These are phyloP conservation scores for Elanus axillaris DNA, from an alignment of 2,113 vertebrate species.

Conservation along the genomic window DNA sequence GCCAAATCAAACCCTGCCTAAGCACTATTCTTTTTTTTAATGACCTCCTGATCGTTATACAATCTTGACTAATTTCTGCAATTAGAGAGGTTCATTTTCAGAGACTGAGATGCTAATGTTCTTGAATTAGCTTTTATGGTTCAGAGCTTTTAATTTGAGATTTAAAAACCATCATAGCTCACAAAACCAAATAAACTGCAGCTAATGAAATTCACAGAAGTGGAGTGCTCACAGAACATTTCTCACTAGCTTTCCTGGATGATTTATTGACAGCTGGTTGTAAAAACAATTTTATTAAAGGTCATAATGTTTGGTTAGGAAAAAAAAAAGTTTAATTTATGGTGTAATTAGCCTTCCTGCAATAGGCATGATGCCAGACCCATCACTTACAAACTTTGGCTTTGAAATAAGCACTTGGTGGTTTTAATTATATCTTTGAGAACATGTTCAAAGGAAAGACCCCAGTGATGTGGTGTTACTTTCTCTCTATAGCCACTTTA, in stretches of 20 bases:
- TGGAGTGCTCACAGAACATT: slow-evolving; percentile 70
- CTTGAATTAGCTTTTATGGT: slow-evolving; percentile 76
- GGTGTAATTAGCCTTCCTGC: slow-evolving; percentile 81
- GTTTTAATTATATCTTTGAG: slow-evolving; percentile 77
- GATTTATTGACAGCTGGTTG: slow-evolving; percentile 84
- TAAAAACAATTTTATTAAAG: slow-evolving; percentile 89
- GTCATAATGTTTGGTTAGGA: slow-evolving; percentile 77
- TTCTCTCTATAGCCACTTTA: slow-evolving; percentile 69
- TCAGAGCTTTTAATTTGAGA: slow-evolving; percentile 78
- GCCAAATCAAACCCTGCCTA: not conserved
- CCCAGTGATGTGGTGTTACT: slow-evolving; percentile 58
- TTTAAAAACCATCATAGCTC: slow-evolving; percentile 77
- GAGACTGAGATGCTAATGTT: slow-evolving; percentile 69
- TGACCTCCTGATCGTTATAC: slow-evolving; percentile 70
- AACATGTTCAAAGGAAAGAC: slow-evolving; percentile 52
- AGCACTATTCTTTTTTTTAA: slow-evolving; percentile 34
- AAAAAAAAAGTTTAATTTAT: slow-evolving; percentile 79
- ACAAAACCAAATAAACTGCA: slow-evolving; percentile 78
- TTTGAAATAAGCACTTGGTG: slow-evolving; percentile 71
- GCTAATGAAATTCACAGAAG: slow-evolving; percentile 81
- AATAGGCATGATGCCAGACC: slow-evolving; percentile 74
- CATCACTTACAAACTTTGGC: slow-evolving; percentile 62
- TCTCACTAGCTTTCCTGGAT: slow-evolving; percentile 73
- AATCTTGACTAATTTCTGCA: slow-evolving; percentile 76
- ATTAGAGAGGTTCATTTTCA: slow-evolving; percentile 71